Evolutionary conservation across 1,140 invertebrate genomes (phyloP), one percentile per base, ranked within the genome.

Genomic region (Batillaria attramentaria): DNA sequence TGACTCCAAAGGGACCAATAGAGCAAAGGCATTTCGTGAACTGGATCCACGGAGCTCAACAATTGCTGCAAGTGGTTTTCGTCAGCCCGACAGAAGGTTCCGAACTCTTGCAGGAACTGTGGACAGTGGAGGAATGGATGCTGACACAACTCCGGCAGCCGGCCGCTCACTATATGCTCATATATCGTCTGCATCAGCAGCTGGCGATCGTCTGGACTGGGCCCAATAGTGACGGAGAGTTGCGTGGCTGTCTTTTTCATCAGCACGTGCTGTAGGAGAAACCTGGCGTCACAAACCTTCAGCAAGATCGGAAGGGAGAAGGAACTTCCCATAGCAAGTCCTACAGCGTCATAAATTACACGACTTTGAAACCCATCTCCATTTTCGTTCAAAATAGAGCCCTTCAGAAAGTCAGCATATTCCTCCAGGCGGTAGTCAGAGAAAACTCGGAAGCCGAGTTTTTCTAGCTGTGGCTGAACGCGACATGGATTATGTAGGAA

Each of bases 311-410:
- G 57, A 31, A 60, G 54, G 28, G 18, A 37, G 57, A n/a, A 31
- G 24, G n/a, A 62, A 13, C 72, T 13, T 3, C 54, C 72, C 54
- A 75, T 33, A 41, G 72, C 72, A 50, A 75, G 54, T 39, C 72
- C 72, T 4, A 39, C 72, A 62, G 72, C 72, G 31, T 75, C 72
- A 37, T 75, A 75, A 1, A 75, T n/a, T 4, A 41, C 72, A 62
- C 72, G 72, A 62, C 33, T 60, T 50, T 31, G 31, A 62, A 75
- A 75, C 10, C 20, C 41, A 28, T 2, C 13, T 4, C 20, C 18
- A 16, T n/a, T n/a, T 42, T 75, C 57, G 2, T 24, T 4, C 54
- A 75, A 46, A 24, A 75, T 62, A 35, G 39, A 75, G 37, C 57
- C 57, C 35, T 41, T 57, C 33, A 75, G 57, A 18, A 50, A 37